Evolutionary conservation across 92 coral and sea anemone species (phyloP).

Genomic region (Umimayanthus chanpuru): DNA sequence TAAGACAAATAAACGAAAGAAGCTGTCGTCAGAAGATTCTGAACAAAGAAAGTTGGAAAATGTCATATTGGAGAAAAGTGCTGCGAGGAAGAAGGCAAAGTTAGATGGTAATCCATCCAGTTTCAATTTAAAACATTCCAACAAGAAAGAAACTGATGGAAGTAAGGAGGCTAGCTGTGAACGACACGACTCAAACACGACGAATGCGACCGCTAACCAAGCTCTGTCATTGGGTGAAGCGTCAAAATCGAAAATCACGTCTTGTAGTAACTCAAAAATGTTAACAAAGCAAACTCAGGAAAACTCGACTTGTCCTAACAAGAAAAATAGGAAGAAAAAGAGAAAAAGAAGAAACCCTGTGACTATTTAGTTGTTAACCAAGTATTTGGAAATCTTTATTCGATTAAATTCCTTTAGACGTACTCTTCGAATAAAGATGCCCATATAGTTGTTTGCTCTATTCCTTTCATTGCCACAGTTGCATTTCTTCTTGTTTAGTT

Average conservation of each 20-base stretch:
- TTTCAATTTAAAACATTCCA: neutral
- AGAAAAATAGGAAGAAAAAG: constrained; percentile 20
- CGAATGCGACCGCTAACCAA: neutral
- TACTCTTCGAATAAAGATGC: no score
- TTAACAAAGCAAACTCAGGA: neutral
- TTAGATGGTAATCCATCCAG: neutral
- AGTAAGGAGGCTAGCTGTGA: neutral
- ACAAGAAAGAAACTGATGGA: neutral
- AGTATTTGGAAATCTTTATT: no score
- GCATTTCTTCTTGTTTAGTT: neutral
- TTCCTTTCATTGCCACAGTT: no score
- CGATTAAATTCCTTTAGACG: no score
- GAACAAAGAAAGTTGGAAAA: neutral
- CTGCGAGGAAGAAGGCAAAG: constrained; percentile 1
- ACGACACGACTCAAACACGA: neutral
- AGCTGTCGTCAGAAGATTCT: neutral
- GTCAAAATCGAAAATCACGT: neutral
- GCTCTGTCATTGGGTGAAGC: neutral
- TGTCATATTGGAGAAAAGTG: neutral
- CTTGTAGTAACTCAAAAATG: neutral
- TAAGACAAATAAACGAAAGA: neutral
- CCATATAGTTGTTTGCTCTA: no score
- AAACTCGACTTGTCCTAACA: neutral
- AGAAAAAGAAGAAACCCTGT: constrained; percentile 12
- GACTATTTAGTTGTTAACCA: neutral